phyloP scores from a whole-genome alignment of 2,888 invertebrate genomes.

The Lepidochitona cinerea region DNA sequence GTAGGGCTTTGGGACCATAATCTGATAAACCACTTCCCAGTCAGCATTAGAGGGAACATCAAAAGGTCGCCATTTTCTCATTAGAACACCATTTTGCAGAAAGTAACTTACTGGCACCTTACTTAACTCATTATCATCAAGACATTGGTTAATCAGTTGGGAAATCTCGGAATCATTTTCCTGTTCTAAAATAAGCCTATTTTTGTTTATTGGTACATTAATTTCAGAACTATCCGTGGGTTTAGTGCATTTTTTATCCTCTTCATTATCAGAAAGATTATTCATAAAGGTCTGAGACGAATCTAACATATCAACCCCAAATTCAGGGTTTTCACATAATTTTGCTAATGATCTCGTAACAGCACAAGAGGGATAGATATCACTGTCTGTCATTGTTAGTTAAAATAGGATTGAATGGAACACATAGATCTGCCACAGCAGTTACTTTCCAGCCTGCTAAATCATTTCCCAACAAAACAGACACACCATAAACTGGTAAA shows the following conservation, averaged over 20 bases:
- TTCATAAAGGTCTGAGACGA: background rate
- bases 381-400: background rate
- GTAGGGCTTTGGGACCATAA: constrained; percentile 13
- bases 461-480: constrained; percentile 29
- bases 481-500: constrained; percentile 27
- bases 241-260: no score
- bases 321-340: no score
- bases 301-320: background rate
- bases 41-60: constrained; percentile 12
- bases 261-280: background rate
- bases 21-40: constrained; percentile 13
- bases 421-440: background rate
- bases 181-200: background rate
- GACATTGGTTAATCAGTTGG: background rate
- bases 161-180: background rate
- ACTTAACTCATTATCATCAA: background rate
- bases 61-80: constrained; percentile 26
- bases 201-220: no score
- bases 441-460: constrained; percentile 22
- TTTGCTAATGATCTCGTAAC: background rate
- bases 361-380: constrained; percentile 12
- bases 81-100: constrained; percentile 19
- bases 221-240: no score
- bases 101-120: constrained; percentile 9
- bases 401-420: constrained; percentile 9